Evolutionary conservation across 2,797 vertebrate genomes (phyloP).

Genomic region (Sebastes paucispinis): DNA sequence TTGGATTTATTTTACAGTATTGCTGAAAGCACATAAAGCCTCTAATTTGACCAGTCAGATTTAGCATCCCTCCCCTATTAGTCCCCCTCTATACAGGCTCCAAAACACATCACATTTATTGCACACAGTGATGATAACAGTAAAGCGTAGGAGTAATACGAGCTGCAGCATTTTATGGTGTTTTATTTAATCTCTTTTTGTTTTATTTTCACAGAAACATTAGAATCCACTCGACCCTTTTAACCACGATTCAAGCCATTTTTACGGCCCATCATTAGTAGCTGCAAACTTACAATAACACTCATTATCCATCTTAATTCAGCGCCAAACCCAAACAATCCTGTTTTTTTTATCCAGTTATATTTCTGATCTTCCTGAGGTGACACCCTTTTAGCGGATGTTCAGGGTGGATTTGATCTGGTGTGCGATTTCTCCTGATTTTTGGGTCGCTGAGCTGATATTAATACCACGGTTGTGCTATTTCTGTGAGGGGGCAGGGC

Average conservation of each 20-base stretch:
- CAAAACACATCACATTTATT: background rate
- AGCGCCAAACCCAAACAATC: conserved; percentile 33
- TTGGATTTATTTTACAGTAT: conserved; percentile 6
- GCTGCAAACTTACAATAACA: conserved; percentile 1
- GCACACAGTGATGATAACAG: background rate
- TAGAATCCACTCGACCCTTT: background rate
- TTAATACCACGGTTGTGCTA: conserved; percentile 51
- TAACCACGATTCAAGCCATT: background rate
- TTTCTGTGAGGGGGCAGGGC: conserved; percentile 45
- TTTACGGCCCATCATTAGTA: background rate
- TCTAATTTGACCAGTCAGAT: background rate
- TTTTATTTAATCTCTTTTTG: background rate
- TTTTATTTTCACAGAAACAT: background rate
- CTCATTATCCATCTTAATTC: background rate
- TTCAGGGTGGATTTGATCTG: conserved; percentile 38
- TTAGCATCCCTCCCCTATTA: background rate
- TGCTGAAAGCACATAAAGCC: background rate
- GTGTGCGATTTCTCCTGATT: conserved; percentile 16
- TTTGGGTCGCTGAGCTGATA: conserved; percentile 29
- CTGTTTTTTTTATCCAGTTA: background rate
- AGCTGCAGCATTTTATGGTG: background rate
- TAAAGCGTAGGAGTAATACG: background rate
- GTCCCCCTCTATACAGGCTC: background rate
- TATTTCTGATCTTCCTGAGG: conserved; percentile 36
- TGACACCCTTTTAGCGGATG: conserved; percentile 7